These are phyloP conservation scores for Incurvaria masculella DNA, from an alignment of 2,888 invertebrate species.

Conservation along the genomic window DNA sequence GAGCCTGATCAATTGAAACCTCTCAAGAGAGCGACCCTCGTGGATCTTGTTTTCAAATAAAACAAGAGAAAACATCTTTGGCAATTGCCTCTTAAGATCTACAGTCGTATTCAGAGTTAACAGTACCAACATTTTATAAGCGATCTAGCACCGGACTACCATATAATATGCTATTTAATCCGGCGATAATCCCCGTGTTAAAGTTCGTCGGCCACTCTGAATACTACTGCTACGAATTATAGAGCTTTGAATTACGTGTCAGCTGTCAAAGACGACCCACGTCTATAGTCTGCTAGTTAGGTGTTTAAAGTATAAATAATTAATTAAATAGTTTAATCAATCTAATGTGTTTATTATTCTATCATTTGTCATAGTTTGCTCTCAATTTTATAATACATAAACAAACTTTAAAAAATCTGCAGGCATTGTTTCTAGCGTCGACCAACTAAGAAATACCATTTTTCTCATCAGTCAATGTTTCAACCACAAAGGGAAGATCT, in stretches of 20 bases:
- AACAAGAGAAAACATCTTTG: too few relatives aligned
- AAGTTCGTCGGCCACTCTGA: not conserved
- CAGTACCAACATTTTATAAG: too few relatives aligned
- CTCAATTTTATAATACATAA: conserved; percentile 18
- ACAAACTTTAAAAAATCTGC: conserved; percentile 1
- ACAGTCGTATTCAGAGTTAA: too few relatives aligned
- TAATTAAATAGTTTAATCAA: conserved; percentile 7
- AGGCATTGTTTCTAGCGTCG: conserved; percentile 9
- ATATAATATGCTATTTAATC: too few relatives aligned
- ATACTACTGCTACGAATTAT: not conserved
- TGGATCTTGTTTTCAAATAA: too few relatives aligned
- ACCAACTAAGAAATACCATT: not conserved
- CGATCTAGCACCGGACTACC: too few relatives aligned
- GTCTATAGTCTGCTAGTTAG: conserved; percentile 7
- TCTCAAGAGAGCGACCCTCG: too few relatives aligned
- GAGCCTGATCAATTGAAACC: too few relatives aligned
- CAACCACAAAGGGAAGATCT: conserved; percentile 10
- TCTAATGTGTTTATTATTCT: conserved; percentile 14
- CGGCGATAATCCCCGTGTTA: too few relatives aligned
- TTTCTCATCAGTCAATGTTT: conserved; percentile 5
- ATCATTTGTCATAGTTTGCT: conserved; percentile 21
- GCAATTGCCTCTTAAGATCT: too few relatives aligned
- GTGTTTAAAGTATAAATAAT: conserved; percentile 10
- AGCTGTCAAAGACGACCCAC: conserved; percentile 7
- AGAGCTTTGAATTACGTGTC: not conserved